A percentile compares a stretch with the other conserved stretches of the same genome.
These are phyloP conservation scores for Labroides dimidiatus DNA, from an alignment of 2,797 vertebrate genomes.

Conservation along the genomic window DNA sequence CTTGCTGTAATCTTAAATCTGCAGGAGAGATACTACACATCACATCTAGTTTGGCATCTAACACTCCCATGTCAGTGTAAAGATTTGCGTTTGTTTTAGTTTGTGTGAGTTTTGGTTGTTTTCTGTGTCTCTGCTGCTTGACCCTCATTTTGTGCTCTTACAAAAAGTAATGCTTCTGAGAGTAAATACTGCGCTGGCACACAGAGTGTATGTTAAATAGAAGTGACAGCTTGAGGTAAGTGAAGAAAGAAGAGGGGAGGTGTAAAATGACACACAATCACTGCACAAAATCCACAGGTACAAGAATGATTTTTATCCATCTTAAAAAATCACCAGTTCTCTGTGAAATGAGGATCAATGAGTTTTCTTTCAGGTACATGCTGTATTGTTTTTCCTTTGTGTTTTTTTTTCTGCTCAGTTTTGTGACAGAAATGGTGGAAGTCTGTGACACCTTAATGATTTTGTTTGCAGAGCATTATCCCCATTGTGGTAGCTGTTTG, in stretches of 20 bases:
- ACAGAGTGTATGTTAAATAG: slow-evolving; percentile 19
- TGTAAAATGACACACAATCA: slow-evolving; percentile 42
- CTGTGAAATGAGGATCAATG: slow-evolving; percentile 4
- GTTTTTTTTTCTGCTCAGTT: slow-evolving; percentile 1
- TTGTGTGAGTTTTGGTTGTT: too few relatives aligned
- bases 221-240: slow-evolving; percentile 35
- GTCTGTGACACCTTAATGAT: slow-evolving; percentile 16
- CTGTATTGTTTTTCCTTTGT: neutral
- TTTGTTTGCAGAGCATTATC: slow-evolving; percentile 7
- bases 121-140: too few relatives aligned
- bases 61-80: too few relatives aligned
- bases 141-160: too few relatives aligned
- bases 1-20: slow-evolving; percentile 2
- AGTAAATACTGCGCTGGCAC: too few relatives aligned
- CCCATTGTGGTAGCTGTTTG: slow-evolving; percentile 4
- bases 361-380: slow-evolving; percentile 9
- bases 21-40: neutral
- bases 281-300: slow-evolving; percentile 33
- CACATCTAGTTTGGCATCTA: slow-evolving; percentile 22
- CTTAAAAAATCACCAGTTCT: slow-evolving; percentile 22
- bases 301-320: too few relatives aligned
- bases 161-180: too few relatives aligned
- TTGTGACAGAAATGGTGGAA: neutral
- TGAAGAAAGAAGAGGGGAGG: slow-evolving; percentile 16
- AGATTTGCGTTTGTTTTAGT: too few relatives aligned